Evolutionary conservation across 2,888 invertebrate species (phyloP).

Genomic region (Blomia tropicalis): DNA sequence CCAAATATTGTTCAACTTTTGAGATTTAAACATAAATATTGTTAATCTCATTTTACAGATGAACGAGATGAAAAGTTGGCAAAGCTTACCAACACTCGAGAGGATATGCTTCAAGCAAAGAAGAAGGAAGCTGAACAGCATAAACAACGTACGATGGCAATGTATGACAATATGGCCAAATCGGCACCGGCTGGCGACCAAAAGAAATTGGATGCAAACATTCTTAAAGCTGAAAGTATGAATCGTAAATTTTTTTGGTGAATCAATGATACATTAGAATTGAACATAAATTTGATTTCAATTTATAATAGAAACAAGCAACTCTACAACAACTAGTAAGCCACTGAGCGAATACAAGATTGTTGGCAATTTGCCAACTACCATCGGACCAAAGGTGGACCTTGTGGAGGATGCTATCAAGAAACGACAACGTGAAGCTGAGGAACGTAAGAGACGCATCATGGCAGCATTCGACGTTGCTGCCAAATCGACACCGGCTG

Average conservation of each 20-base stretch:
- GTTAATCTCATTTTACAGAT: conserved; percentile 15
- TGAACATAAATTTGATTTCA: neutral
- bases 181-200: conserved; percentile 31
- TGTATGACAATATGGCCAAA: conserved; percentile 35
- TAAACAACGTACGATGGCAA: conserved; percentile 34
- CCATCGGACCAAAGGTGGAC: conserved; percentile 4
- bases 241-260: neutral
- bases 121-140: conserved; percentile 35
- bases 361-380: neutral
- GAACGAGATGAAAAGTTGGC: conserved; percentile 28
- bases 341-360: neutral
- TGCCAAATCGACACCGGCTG: conserved; percentile 31
- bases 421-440: conserved; percentile 28
- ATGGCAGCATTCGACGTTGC: conserved; percentile 32
- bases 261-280: neutral
- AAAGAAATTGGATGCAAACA: conserved; percentile 30
- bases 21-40: no score
- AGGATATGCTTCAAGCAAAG: conserved; percentile 31
- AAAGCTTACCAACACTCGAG: conserved; percentile 30
- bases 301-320: neutral
- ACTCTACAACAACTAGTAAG: no score
- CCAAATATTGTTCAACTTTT: neutral
- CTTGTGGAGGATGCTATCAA: conserved; percentile 29
- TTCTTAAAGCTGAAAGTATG: conserved; percentile 26
- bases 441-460: conserved; percentile 30